A percentile compares a stretch with the other conserved stretches of the same genome.
These are phyloP conservation scores for Pedetes capensis DNA, from an alignment of 2,113 vertebrate species.

Conservation along the genomic window DNA sequence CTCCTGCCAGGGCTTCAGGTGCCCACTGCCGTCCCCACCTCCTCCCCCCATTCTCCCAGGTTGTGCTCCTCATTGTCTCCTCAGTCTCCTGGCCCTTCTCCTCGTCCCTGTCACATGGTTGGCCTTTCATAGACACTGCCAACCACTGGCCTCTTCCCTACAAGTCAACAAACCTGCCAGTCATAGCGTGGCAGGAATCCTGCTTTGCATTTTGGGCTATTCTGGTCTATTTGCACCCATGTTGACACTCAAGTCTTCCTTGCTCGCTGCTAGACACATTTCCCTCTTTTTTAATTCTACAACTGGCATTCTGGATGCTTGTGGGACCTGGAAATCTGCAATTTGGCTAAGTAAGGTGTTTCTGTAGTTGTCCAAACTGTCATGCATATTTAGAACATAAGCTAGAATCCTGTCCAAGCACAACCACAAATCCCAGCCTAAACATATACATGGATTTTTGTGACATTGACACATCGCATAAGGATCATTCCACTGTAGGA, in stretches of 20 bases:
- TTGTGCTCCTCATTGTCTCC: neutral
- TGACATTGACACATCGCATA: neutral
- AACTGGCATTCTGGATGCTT: neutral
- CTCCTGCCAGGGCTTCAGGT: neutral
- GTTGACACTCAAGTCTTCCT: neutral
- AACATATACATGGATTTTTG: neutral
- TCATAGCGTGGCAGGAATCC: rapidly evolving
- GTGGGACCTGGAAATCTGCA: neutral
- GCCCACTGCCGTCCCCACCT: neutral
- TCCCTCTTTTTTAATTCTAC: neutral
- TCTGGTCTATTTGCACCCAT: neutral
- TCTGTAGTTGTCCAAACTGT: neutral
- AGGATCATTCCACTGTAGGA: neutral
- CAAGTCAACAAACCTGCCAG: rapidly evolving
- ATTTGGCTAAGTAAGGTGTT: neutral
- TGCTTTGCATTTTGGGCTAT: neutral
- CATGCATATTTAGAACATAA: neutral
- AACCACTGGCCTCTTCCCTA: neutral
- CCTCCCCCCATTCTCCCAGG: neutral
- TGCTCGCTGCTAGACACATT: neutral
- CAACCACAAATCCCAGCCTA: neutral
- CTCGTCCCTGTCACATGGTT: neutral
- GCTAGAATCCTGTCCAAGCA: neutral
- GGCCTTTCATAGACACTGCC: neutral
- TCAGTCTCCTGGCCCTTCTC: neutral